Conservation (phyloP, 2,888 invertebrate species). For the Stomorhina lunata region DNA sequence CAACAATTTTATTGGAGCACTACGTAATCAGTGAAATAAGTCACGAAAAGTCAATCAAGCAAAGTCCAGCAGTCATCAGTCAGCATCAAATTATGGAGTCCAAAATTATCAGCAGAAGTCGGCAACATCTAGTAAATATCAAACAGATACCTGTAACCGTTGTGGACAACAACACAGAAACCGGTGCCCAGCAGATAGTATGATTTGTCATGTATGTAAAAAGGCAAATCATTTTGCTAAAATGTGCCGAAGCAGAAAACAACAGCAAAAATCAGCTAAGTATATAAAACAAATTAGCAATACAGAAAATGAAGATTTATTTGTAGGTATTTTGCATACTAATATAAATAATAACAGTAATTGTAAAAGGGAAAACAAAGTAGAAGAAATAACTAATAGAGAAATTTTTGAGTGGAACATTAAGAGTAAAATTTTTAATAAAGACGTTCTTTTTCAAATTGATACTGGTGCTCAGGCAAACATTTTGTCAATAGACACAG, state of each 20-base stretch:
- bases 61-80: background rate
- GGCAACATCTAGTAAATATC: background rate
- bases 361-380: background rate
- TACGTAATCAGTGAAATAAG: background rate
- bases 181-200: slow-evolving; percentile 45
- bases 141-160: background rate
- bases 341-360: background rate
- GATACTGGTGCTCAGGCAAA: slow-evolving; percentile 17
- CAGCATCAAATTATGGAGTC: background rate
- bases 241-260: slow-evolving; percentile 18
- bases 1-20: slow-evolving; percentile 14
- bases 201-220: slow-evolving; percentile 43
- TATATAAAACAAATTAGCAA: slow-evolving; percentile 1
- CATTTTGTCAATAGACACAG: background rate
- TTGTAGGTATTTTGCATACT: slow-evolving; percentile 12
- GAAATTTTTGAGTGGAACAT: slow-evolving; percentile 14
- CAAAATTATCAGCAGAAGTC: background rate
- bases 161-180: slow-evolving; percentile 40
- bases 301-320: background rate
- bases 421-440: background rate
- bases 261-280: background rate
- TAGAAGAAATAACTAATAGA: background rate
- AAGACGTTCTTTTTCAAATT: background rate
- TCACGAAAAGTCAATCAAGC: background rate
- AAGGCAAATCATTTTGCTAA: slow-evolving; percentile 31